Base-by-base conservation (phyloP, 2,797 vertebrate species). In the Sebastiscus albofasciatus region DNA sequence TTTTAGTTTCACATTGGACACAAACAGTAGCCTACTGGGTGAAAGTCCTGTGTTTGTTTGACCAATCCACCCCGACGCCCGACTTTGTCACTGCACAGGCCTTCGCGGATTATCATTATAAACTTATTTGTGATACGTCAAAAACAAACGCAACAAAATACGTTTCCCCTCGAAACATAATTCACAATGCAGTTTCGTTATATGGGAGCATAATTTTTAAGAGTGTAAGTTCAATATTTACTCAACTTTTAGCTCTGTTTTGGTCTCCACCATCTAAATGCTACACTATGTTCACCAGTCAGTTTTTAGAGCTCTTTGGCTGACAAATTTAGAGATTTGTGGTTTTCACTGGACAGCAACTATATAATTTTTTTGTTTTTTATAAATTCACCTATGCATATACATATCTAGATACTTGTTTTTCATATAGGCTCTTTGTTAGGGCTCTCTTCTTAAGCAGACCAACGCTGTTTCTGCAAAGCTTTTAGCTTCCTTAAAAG, bases 401-500 rank as follows among this genome's bases (percentile, higher is more conserved):
- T 49, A 49, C 46, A 49, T 49, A 49, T n/a, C 46, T 49, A 49
- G 33, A 49, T n/a, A 54, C 52, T 11, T 13, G 31, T 2, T 8
- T 13, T 20, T 59, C 14, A 56, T n/a, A 26, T n/a, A 62, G 22
- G 22, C 31, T 73, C 31, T 67, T 64, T 67, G 3, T 33, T n/a
- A 24, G 7, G 24, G 8, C 10, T 34, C 20, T 65, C 46, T 54
- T 67, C 24, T 13, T 20, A 13, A 65, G 18, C n/a, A 56, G 49
- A 64, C 36, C 64, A 26, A 3, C 26, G 11, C 55, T 55, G 26
- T 61, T 58, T 54, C 36, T 85, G 80, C 65, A 72, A 85, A 39
- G 70, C 75, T 79, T 79, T 70, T 33, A 76, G 70, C 72, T 55
- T 18, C 36, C 6, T 36, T 42, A 68, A 78, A 81, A 88, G 74